Conservation (phyloP, 2,888 invertebrate species). For the Autographa gamma region DNA sequence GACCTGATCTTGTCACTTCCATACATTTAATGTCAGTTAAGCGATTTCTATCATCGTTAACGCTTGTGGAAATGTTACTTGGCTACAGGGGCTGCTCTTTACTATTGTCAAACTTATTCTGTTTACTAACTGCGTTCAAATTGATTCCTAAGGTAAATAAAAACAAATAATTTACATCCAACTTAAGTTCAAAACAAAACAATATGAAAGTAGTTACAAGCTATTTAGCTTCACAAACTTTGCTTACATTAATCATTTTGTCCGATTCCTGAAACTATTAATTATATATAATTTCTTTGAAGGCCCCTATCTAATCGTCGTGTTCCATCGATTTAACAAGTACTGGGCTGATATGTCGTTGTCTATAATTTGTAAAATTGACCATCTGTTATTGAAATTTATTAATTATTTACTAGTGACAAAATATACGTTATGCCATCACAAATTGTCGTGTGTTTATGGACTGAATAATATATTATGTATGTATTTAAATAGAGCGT, state of each 20-base stretch:
- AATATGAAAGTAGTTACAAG: background rate
- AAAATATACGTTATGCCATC: background rate
- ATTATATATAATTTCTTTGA: background rate
- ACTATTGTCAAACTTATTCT: too few relatives aligned
- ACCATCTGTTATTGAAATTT: background rate
- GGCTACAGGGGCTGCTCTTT: too few relatives aligned
- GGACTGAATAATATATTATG: background rate
- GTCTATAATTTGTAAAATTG: background rate
- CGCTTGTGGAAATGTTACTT: too few relatives aligned
- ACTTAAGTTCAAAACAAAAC: background rate
- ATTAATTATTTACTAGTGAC: background rate
- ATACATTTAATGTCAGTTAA: too few relatives aligned
- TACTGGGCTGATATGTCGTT: background rate
- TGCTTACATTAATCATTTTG: background rate
- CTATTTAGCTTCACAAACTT: conserved; percentile 1
- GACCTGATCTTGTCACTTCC: too few relatives aligned
- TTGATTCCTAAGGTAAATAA: background rate
- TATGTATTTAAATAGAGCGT: background rate
- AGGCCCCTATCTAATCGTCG: background rate
- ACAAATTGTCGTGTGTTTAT: background rate
- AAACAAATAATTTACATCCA: background rate
- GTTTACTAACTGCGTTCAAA: too few relatives aligned
- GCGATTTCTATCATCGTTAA: too few relatives aligned
- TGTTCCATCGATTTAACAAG: background rate
- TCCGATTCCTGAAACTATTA: background rate